Evolutionary conservation across 2,888 invertebrate genomes (phyloP), one percentile per base, ranked within the genome.

Genomic region (Noctua comes): DNA sequence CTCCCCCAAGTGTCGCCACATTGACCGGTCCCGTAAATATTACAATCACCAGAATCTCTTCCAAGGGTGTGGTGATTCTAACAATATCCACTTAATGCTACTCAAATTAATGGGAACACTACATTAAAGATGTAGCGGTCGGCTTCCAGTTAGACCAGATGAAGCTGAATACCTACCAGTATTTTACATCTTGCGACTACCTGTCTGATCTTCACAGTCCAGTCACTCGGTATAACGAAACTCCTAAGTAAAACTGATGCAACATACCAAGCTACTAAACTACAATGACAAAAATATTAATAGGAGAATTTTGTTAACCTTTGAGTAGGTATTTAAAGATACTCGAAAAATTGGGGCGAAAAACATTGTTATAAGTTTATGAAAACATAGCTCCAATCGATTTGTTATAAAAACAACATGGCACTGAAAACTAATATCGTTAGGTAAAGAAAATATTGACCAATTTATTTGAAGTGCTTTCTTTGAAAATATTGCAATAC

Each of bases 401-500:
- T 84, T 76, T 84, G 13, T 36, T 54, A 59, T 31, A 27, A 31
- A 65, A 31, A 59, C 31, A 70, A 62, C 7, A 2, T 6, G 24
- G 13, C 24, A 18, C 36, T n/a, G 48, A 51, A 36, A 76, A 73
- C 65, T 65, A 74, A 77, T 74, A 66, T 62, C 16, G 4, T 4
- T 72, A 65, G 48, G 16, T 48, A 27, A 54, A 8, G 24, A 74
- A 83, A 77, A 84, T 81, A 77, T 65, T 21, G 66, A 16, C 46
- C 68, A 72, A 77, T 81, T 69, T 69, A 36, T 46, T 18, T n/a
- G 13, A 66, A 71, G 36, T n/a, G 59, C 57, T 73, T 77, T 21
- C 62, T 68, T 77, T 72, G 27, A 69, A 84, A 77, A 75, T 81
- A 74, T 85, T 74, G 36, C 65, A 18, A 21, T n/a, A 59, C 24